Evolutionary conservation across 2,113 vertebrate species (phyloP).

Genomic region (Enhydra lutris): DNA sequence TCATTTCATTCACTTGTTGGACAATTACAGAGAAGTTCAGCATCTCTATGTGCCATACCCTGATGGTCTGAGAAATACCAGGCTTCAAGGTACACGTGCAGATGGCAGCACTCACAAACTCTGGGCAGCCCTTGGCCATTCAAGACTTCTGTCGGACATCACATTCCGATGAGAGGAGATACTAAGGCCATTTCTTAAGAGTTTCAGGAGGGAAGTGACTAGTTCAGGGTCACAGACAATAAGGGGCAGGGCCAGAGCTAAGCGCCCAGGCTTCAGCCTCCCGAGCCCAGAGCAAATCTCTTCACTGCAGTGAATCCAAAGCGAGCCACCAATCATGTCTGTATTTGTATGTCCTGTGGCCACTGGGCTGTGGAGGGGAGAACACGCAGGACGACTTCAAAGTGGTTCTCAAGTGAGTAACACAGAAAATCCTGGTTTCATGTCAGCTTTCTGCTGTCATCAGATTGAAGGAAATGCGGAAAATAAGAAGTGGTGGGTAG

Average conservation of each 20-base stretch:
- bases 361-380: background rate
- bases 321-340: fast-evolving
- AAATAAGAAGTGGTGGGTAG: background rate
- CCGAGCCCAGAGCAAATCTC: background rate
- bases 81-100: fast-evolving
- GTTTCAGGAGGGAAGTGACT: fast-evolving
- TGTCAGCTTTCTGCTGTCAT: background rate
- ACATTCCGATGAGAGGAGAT: fast-evolving
- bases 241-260: no score
- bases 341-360: fast-evolving
- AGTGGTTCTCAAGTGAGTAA: background rate
- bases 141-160: background rate
- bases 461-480: background rate
- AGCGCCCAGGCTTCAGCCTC: background rate
- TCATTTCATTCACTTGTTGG: fast-evolving
- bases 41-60: fast-evolving
- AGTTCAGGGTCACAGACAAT: background rate
- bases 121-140: fast-evolving
- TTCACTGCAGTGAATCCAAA: background rate
- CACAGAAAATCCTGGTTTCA: background rate
- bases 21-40: background rate
- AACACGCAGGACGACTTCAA: background rate
- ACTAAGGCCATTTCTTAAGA: background rate
- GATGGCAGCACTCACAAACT: fast-evolving
- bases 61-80: background rate